Evolutionary conservation across 2,797 vertebrate genomes (phyloP).

Genomic region (Rhynchonycteris naso): DNA sequence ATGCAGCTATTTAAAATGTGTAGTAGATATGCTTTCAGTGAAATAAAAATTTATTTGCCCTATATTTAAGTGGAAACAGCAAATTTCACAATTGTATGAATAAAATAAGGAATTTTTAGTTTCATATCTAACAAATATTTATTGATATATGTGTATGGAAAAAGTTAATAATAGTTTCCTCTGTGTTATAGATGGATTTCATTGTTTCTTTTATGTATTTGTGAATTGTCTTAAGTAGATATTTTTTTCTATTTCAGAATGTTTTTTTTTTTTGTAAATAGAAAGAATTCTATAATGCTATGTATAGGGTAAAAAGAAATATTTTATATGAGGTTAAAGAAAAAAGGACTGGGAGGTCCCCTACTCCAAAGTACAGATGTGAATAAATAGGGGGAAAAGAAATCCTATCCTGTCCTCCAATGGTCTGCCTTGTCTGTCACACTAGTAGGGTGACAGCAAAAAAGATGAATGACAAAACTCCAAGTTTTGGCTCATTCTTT

Average conservation of each 20-base stretch:
- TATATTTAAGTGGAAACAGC: not conserved
- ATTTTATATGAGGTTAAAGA: not conserved
- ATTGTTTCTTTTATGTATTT: slow-evolving; percentile 17
- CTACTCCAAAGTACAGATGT: not conserved
- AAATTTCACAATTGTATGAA: not conserved
- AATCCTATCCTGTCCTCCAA: not conserved
- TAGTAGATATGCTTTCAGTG: not conserved
- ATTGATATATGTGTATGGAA: not conserved
- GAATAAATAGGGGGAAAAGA: not conserved
- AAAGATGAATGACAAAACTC: not conserved
- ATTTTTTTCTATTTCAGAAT: slow-evolving; percentile 23
- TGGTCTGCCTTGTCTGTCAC: not conserved
- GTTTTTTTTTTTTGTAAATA: not conserved
- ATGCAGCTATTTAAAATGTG: not conserved
- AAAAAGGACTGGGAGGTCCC: not conserved
- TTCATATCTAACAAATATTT: slow-evolving; percentile 18
- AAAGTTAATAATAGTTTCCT: not conserved
- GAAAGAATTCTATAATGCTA: not conserved
- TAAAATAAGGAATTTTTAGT: not conserved
- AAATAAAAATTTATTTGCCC: not conserved
- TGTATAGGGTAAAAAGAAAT: not conserved
- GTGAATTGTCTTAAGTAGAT: not conserved
- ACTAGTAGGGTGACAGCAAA: not conserved
- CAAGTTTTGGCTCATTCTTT: not conserved
- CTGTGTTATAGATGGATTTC: not conserved